Conservation (phyloP, 2,797 vertebrate genomes). For the Adrianichthys oophorus region DNA sequence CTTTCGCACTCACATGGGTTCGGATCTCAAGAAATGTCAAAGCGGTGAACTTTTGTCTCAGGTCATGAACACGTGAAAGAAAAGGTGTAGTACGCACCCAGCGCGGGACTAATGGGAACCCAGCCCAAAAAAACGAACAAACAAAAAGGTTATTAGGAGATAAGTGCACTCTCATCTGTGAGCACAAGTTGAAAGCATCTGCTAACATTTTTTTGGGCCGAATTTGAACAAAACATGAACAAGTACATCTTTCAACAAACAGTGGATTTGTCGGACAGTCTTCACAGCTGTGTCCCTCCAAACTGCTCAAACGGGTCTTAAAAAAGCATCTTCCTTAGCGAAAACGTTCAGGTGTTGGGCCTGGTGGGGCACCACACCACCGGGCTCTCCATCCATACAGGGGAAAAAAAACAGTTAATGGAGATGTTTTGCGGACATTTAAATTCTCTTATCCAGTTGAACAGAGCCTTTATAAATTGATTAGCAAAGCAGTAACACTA, state of each 20-base stretch:
- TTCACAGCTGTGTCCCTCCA: conserved; percentile 66
- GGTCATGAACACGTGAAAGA: conserved; percentile 40
- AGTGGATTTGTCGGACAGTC: conserved; percentile 48
- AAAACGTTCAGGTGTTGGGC: conserved; percentile 10
- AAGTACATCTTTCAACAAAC: conserved; percentile 38
- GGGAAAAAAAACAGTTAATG: conserved; percentile 24
- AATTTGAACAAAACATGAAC: conserved; percentile 39
- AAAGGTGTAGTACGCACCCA: conserved; percentile 33
- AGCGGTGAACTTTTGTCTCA: conserved; percentile 29
- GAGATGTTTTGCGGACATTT: conserved; percentile 40
- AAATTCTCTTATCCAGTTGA: conserved; percentile 42
- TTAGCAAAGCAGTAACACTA: conserved; percentile 37
- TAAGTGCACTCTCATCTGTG: conserved; percentile 62
- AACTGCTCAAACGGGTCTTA: conserved; percentile 36
- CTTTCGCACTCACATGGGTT: conserved; percentile 34
- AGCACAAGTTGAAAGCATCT: conserved; percentile 49
- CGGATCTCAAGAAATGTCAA: conserved; percentile 29
- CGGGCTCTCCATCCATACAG: conserved; percentile 22
- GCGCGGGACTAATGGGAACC: conserved; percentile 73
- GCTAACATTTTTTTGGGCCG: conserved; percentile 33
- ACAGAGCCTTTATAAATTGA: conserved; percentile 37
- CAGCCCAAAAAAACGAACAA: conserved; percentile 72
- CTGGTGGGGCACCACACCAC: conserved; percentile 18
- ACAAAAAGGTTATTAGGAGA: conserved; percentile 36
- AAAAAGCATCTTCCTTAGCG: conserved; percentile 24